Evolutionary conservation across 2,797 vertebrate genomes (phyloP).

Genomic region (Esox lucius): DNA sequence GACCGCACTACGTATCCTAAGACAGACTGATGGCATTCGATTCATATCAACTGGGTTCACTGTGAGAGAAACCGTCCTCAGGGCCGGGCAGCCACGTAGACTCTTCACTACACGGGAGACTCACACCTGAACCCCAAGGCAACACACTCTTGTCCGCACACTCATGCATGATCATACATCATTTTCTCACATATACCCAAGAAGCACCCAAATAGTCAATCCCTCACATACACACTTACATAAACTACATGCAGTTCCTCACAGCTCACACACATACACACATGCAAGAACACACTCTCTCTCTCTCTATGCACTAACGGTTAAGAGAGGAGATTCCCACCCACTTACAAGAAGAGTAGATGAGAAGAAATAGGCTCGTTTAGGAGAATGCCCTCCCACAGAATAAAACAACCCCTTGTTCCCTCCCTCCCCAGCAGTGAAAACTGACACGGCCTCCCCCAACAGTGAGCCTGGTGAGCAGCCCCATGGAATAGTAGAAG

Average conservation of each 20-base stretch:
- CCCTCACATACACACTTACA: constrained; percentile 8
- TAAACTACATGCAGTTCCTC: constrained; percentile 2
- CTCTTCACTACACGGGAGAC: neutral
- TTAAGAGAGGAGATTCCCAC: constrained; percentile 32
- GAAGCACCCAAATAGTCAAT: neutral
- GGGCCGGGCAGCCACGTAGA: neutral
- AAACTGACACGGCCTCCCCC: constrained; percentile 34
- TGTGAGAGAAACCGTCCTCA: neutral
- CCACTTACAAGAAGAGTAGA: constrained; percentile 36
- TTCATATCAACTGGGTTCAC: neutral
- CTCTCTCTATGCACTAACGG: neutral
- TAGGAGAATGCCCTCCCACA: constrained; percentile 43
- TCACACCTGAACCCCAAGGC: neutral
- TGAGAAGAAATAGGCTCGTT: constrained; percentile 24
- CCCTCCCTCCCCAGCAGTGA: constrained; percentile 27
- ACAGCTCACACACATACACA: neutral
- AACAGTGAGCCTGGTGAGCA: constrained; percentile 10
- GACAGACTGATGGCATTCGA: neutral
- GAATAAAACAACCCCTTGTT: neutral
- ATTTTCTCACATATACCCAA: neutral
- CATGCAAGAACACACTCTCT: constrained; percentile 2
- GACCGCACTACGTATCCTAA: neutral
- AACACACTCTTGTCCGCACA: neutral
- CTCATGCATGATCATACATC: neutral
- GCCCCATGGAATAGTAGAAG: neutral